Conservation (phyloP, 2,113 vertebrate species). For the pig (Sus scrofa) region DNA sequence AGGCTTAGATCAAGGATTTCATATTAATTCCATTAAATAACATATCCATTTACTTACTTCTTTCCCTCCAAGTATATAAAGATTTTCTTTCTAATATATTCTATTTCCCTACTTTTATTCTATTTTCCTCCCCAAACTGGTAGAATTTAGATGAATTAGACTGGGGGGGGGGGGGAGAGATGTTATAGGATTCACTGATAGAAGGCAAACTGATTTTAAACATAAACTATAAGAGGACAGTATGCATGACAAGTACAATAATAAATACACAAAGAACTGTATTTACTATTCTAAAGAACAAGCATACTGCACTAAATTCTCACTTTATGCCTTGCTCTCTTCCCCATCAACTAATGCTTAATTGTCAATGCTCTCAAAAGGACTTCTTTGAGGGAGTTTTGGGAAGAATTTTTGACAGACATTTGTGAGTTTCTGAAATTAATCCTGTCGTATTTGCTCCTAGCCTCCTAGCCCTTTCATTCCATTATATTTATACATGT, state of each 20-base stretch:
- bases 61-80: neutral
- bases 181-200: neutral
- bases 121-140: neutral
- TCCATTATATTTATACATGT: neutral
- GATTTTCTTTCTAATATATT: neutral
- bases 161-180: neutral
- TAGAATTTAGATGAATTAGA: neutral
- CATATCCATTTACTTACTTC: neutral
- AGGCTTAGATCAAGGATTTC: neutral
- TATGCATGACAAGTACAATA: neutral
- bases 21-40: constrained; percentile 19
- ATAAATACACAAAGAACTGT: neutral
- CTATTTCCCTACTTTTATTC: neutral
- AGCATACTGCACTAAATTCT: neutral
- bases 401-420: constrained; percentile 14
- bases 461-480: neutral
- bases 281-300: neutral
- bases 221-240: neutral
- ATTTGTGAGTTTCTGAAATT: neutral
- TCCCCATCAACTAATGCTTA: neutral
- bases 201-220: neutral
- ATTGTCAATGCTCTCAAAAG: neutral
- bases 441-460: neutral
- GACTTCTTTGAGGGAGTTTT: neutral
- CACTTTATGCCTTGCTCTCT: neutral